Evolutionary conservation across 1,140 invertebrate genomes (phyloP), one percentile per base, ranked within the genome.

Genomic region (Drosophila hydei): DNA sequence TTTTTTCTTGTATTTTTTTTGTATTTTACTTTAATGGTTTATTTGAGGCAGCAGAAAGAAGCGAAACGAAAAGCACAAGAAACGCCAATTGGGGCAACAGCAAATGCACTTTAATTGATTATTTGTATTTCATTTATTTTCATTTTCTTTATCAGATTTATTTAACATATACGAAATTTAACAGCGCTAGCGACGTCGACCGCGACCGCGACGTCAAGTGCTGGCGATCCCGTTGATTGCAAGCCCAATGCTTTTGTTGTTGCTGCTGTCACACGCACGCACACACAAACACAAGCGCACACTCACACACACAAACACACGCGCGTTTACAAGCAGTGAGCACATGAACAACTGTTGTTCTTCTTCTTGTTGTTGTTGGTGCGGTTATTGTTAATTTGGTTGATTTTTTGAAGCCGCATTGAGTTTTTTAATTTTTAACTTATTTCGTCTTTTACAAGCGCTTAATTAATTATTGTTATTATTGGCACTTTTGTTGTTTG

Each of bases 391-490:
- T 60, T 33, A 14, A 21, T 33, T 18, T 25, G 25, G 6, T 16
- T 42, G 21, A 36, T n/a, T 33, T 23, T 14, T n/a, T 11, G 9
- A 7, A 30, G 27, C 18, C 19, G 40, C 52, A 64, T 38, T 27
- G 43, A 36, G 27, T 27, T 18, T 1, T 25, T 6, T 42, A 25
- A n/a, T 18, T 42, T 12, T 40, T 33, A 4, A 33, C 1, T 7
- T 21, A 27, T 63, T 43, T 71, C 40, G 30, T 38, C 33, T 63
- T 54, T 55, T 23, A 47, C 55, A 55, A 55, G 36, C 60, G 60
- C 43, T 50, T 51, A 58, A 71, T 71, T 71, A 59, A 65, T 52
- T 64, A 58, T 64, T 77, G 56, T 80, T 81, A 70, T 74, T 70
- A 77, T 70, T 78, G 73, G 73, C 73, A 68, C 73, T 77, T 56